Percentiles rank a stretch among this genome's conserved stretches.
phyloP scores from a whole-genome alignment of 2,797 vertebrate species.

The Molossus molossus region DNA sequence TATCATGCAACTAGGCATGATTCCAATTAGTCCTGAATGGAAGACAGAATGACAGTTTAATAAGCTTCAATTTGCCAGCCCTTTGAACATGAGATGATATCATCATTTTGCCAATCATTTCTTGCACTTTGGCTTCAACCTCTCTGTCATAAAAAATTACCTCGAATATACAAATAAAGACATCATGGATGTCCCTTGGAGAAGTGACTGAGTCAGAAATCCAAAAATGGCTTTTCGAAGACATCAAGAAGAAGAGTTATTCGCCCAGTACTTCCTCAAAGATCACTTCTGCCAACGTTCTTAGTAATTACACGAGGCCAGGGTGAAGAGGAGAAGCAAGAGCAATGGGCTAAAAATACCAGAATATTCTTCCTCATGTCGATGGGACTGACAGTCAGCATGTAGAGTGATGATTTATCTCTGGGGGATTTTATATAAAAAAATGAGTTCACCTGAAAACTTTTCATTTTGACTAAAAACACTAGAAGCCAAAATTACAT shows the following conservation, averaged over 20 bases:
- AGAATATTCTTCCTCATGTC: not conserved
- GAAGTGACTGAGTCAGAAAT: constrained; percentile 83
- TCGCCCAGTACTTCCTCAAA: constrained; percentile 82
- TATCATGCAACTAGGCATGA: constrained; percentile 89
- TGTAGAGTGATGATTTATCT: not conserved
- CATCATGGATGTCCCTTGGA: constrained; percentile 79
- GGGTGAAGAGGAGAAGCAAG: not conserved
- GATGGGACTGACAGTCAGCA: not conserved
- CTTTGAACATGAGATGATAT: constrained; percentile 92
- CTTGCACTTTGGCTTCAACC: constrained; percentile 81
- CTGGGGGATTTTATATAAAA: not conserved
- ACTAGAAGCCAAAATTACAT: constrained; percentile 13
- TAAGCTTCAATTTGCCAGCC: constrained; percentile 90
- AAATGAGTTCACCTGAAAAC: constrained; percentile 79
- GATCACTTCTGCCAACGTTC: constrained; percentile 86
- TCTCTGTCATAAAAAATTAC: constrained; percentile 86
- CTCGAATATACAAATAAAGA: constrained; percentile 81
- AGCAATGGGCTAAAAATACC: not conserved
- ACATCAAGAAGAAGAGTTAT: constrained; percentile 80
- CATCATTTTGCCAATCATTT: constrained; percentile 92
- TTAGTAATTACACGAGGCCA: constrained; percentile 73
- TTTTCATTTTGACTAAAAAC: constrained; percentile 80
- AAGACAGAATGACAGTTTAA: constrained; percentile 92
- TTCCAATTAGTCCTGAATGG: constrained; percentile 89
- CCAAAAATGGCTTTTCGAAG: constrained; percentile 76